phyloP scores from a whole-genome alignment of 2,888 invertebrate genomes.

The Dioctria rufipes region DNA sequence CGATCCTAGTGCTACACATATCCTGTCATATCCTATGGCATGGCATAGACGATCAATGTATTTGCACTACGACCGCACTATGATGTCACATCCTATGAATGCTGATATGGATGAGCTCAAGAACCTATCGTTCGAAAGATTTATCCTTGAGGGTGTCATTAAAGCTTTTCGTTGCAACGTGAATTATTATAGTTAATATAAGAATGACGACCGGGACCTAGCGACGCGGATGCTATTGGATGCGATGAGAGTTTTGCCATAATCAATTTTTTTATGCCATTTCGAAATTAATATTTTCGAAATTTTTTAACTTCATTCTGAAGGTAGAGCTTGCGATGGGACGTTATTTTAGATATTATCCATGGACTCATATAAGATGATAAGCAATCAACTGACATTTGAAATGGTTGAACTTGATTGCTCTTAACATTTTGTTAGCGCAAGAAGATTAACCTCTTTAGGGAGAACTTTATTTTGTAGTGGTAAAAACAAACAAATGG shows the following conservation, averaged over 20 bases:
- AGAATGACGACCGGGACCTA: constrained; percentile 1
- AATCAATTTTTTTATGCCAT: background rate
- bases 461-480: too few species aligned
- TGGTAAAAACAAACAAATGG: too few species aligned
- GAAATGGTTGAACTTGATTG: too few species aligned
- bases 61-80: constrained; percentile 54
- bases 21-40: constrained; percentile 41
- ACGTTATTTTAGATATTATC: too few species aligned
- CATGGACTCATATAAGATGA: background rate
- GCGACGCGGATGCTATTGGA: background rate
- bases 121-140: constrained; percentile 27
- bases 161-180: constrained; percentile 38
- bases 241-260: background rate
- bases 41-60: constrained; percentile 40
- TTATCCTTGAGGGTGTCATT: constrained; percentile 47
- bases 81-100: constrained; percentile 61
- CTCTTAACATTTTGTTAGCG: too few species aligned
- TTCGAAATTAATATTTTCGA: background rate
- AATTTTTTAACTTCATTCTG: background rate
- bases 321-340: background rate
- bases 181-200: constrained; percentile 45
- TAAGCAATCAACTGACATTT: too few species aligned
- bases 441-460: too few species aligned
- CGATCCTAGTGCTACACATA: constrained; percentile 36
- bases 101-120: constrained; percentile 59